phyloP scores from a whole-genome alignment of 2,113 vertebrate genomes.

The Cryptotis parvus region DNA sequence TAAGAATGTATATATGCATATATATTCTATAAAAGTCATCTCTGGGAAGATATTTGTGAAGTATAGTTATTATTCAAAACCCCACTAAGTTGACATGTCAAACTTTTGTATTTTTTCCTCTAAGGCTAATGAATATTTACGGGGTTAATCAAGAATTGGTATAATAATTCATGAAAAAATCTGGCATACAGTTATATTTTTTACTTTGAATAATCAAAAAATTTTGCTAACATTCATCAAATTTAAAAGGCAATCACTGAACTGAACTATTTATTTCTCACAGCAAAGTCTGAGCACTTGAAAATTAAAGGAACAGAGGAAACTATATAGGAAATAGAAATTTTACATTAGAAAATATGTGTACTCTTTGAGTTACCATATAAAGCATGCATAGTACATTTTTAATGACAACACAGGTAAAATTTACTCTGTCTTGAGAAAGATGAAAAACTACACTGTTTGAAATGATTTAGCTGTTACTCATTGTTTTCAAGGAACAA shows the following conservation, averaged over 20 bases:
- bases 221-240: conserved; percentile 72
- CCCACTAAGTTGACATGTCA: conserved; percentile 45
- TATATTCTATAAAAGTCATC: conserved; percentile 56
- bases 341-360: background rate
- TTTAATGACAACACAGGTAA: background rate
- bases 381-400: no score
- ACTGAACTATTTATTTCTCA: conserved; percentile 68
- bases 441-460: background rate
- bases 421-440: background rate
- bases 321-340: background rate
- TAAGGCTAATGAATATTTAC: conserved; percentile 78
- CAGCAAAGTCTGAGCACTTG: background rate
- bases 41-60: conserved; percentile 53
- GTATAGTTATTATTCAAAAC: conserved; percentile 61
- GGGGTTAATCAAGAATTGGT: conserved; percentile 79
- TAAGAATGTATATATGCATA: no score
- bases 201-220: conserved; percentile 77
- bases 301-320: background rate
- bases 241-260: conserved; percentile 65
- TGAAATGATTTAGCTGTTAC: fast-evolving
- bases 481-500: background rate
- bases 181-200: conserved; percentile 54
- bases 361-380: background rate
- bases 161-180: conserved; percentile 68
- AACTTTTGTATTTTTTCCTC: conserved; percentile 45